Evolutionary conservation across 2,888 invertebrate genomes (phyloP), one percentile per base, ranked within the genome.

Genomic region (Plagiodera versicolora): DNA sequence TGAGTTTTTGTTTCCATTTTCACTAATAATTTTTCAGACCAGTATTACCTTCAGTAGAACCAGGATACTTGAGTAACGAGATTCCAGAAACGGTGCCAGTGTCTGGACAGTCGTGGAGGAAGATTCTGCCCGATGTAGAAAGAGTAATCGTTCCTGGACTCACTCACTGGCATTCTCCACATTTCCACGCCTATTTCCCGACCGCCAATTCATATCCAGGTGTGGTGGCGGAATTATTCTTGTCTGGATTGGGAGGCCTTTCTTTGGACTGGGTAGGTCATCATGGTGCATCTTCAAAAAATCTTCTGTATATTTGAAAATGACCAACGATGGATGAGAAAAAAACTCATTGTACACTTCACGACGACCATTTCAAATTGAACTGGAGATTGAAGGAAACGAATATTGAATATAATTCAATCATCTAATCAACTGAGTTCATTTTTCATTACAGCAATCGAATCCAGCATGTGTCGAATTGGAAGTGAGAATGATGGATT

Each of bases 111-210:
- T 79, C 86, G n/a, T 98, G 96, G 95, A 84, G 89, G 72, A 86
- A 88, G 17, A 86, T 98, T 9, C 84, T 98, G 73, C 83, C 86
- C 57, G 98, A 98, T 74, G 86, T 98, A 61, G 92, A 93, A 73
- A 83, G 87, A 67, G 85, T 91, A 52, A 91, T 98, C 66, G 89
- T 95, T 86, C 97, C 97, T 0, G 98, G 98, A 69, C 91, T 90
- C 44, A 95, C 96, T 0, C 94, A 95, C 73, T 97, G 97, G 97
- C 91, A 92, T 71, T 94, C 94, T 4, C 97, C 96, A 1, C 85
- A 91, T 69, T 97, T 97, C 81, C 94, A 95, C 75, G 96, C 95
- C 0, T 98, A 92, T 78, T 95, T 88, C 79, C 94, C 95, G 0
- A 89, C 92, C 0, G 92, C 87, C n/a, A 87, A 87, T 64, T 94